Base-by-base conservation (phyloP, 1,140 invertebrate species). In the Drosophila mojavensis region DNA sequence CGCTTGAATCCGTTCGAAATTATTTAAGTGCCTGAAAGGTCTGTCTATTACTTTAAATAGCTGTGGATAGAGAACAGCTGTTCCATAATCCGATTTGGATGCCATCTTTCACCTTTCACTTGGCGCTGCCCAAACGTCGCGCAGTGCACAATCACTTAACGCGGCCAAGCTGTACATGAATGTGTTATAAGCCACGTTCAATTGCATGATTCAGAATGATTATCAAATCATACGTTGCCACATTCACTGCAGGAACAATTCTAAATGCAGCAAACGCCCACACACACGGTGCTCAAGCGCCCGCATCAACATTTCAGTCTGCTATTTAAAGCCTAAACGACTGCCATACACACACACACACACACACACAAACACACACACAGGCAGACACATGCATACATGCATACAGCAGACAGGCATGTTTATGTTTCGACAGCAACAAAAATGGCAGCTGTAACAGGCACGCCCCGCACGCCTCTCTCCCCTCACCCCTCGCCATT, bases 241-340 rank as follows among this genome's bases (percentile, higher is more conserved):
- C 47, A 73, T 20, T 47, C 26, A 26, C 20, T 33, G 20, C n/a
- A 17, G 13, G 15, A 13, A 20, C 47, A 26, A 7, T 26, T 11
- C 6, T 24, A 17, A 55, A 13, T 15, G 17, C 53, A 50, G 30
- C 4, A 4, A 28, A 55, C 60, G 41, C 30, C 15, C 11, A 20
- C 47, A 13, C 51, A 39, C 30, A 13, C 3, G 36, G 5, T 11
- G 39, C 20, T 6, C 15, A 41, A 55, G 26, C 17, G 24, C 55
- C 69, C 55, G 54, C 64, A 78, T 80, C 69, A 85, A 56, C 77
- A 73, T 60, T 51, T 43, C 66, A 51, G 58, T 54, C 53, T 59
- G 75, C 39, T 83, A 86, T 86, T 85, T 81, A 78, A 86, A 72
- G 81, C 81, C 81, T 82, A 85, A 82, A 79, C 80, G 62, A 62